Conservation (phyloP, 2,888 invertebrate genomes). For the Thysanoteuthis rhombus region DNA sequence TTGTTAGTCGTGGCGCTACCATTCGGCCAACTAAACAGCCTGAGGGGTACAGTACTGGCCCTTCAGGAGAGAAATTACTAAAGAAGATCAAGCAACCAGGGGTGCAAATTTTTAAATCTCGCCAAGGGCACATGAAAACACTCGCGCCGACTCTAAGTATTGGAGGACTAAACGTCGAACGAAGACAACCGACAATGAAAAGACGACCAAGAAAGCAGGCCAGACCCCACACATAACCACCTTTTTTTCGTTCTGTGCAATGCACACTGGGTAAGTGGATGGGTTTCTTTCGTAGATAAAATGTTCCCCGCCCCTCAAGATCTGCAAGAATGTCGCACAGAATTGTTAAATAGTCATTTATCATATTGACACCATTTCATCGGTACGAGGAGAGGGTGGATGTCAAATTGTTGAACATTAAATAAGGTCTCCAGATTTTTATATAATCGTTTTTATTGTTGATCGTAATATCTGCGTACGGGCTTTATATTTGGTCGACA, state of each 20-base stretch:
- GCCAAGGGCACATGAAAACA: too few relatives aligned
- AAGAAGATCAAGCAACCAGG: too few relatives aligned
- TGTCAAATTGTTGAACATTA: neutral
- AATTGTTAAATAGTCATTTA: neutral
- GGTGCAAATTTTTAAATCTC: too few relatives aligned
- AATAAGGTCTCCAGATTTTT: too few relatives aligned
- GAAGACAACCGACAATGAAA: neutral
- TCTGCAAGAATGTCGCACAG: neutral
- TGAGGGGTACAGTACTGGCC: too few relatives aligned
- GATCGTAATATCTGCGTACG: too few relatives aligned
- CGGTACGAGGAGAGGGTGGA: neutral
- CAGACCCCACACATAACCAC: neutral
- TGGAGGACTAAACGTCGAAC: neutral
- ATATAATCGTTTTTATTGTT: too few relatives aligned
- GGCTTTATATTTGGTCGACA: too few relatives aligned
- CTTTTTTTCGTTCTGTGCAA: neutral
- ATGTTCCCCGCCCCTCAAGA: neutral
- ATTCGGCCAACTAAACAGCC: too few relatives aligned
- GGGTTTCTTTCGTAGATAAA: neutral
- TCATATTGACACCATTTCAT: neutral
- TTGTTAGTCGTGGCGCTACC: too few relatives aligned
- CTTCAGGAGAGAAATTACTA: too few relatives aligned
- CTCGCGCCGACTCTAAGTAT: too few relatives aligned
- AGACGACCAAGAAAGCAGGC: neutral
- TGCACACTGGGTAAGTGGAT: conserved; percentile 12